Conservation (phyloP, 2,888 invertebrate species). For the Dione juno region DNA sequence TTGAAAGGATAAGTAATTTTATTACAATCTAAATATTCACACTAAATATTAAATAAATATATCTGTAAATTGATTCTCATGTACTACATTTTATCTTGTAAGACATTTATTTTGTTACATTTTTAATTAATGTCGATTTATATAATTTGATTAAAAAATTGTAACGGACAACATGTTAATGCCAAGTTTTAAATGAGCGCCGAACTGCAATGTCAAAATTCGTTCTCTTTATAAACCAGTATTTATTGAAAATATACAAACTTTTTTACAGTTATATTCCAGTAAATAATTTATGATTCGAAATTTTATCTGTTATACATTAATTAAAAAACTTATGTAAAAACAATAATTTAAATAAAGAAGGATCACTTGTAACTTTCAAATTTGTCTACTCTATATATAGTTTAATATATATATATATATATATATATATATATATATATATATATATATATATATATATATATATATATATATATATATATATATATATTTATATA, state of each 20-base stretch:
- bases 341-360: not conserved
- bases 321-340: conserved; percentile 14
- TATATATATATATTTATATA: no score
- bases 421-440: no score
- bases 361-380: not conserved
- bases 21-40: conserved; percentile 1
- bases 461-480: no score
- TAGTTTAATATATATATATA: no score
- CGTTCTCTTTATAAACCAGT: conserved; percentile 24
- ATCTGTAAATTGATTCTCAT: not conserved
- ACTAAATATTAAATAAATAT: not conserved
- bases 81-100: not conserved
- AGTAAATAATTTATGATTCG: conserved; percentile 19
- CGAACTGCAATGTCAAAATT: conserved; percentile 8
- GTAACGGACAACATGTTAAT: conserved; percentile 17
- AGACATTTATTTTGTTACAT: not conserved
- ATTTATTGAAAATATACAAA: conserved; percentile 18
- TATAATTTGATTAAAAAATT: conserved; percentile 14
- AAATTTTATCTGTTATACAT: conserved; percentile 5
- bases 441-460: no score
- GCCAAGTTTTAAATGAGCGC: conserved; percentile 14
- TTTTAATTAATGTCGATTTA: conserved; percentile 9
- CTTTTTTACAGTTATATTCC: conserved; percentile 23
- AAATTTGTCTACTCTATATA: not conserved
- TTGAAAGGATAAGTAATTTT: not conserved